phyloP scores from a whole-genome alignment of 2,888 invertebrate species.

The Euplagia quadripunctaria region DNA sequence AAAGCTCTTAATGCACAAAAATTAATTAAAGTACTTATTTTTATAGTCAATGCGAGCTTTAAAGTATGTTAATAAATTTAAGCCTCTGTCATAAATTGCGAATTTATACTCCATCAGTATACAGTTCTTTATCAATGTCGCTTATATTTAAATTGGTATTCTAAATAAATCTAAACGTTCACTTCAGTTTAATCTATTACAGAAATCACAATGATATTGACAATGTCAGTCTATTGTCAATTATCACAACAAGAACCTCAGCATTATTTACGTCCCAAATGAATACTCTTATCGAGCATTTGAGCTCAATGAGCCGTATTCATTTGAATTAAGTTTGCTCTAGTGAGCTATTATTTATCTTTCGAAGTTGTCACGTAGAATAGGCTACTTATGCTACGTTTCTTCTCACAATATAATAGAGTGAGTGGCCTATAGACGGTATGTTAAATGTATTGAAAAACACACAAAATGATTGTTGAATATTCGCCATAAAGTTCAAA shows the following conservation, averaged over 20 bases:
- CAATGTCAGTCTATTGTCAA: conserved; percentile 20
- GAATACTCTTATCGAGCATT: conserved; percentile 35
- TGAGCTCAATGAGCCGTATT: conserved; percentile 37
- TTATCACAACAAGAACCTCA: conserved; percentile 11
- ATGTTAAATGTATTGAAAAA: background rate
- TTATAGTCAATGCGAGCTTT: too few species aligned
- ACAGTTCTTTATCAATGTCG: too few species aligned
- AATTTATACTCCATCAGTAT: too few species aligned
- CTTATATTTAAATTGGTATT: background rate
- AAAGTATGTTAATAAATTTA: too few species aligned
- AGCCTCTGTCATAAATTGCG: too few species aligned
- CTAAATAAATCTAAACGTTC: background rate
- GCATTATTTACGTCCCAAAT: conserved; percentile 18
- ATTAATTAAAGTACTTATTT: too few species aligned
- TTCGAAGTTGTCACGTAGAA: conserved; percentile 7
- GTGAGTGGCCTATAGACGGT: background rate
- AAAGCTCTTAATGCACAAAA: too few species aligned
- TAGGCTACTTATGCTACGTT: background rate
- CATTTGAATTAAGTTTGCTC: conserved; percentile 44
- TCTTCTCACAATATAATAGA: background rate
- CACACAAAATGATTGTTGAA: background rate
- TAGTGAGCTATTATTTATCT: conserved; percentile 36
- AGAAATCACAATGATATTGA: background rate
- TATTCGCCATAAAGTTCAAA: background rate
- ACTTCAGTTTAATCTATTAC: background rate